Evolutionary conservation across 2,888 invertebrate species (phyloP), one percentile per base, ranked within the genome.

Genomic region (Pocota personata): DNA sequence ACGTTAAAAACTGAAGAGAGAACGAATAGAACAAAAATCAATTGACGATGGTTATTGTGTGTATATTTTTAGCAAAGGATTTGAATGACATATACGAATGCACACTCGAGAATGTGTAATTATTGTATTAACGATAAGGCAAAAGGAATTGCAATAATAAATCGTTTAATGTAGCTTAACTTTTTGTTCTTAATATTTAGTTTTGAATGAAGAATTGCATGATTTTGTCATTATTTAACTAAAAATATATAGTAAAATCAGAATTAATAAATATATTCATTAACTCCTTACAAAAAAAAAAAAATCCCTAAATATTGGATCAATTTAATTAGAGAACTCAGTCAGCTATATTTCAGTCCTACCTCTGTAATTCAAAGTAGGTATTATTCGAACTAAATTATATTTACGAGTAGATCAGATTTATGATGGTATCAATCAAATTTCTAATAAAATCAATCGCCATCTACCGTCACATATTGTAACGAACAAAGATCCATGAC

Each of bases 31-130:
- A 27, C 3, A 62, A 64, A 30, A 37, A 19, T 64, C 60, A 71
- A 71, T 82, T 52, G 21, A 37, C 64, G 55, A 37, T 79, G 27
- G 55, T 64, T 57, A 71, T 71, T 69, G 69, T 69, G 75, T 62
- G 76, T 35, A 27, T 77, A 77, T 77, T 77, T 82, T 77, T 72
- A 82, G 64, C n/a, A 40, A 75, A 48, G 40, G 76, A 76, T 71
- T 71, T 82, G 60, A 64, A 76, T 76, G 57, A 64, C 24, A 57
- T n/a, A 55, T 64, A n/a, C 37, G 40, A 52, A 43, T 19, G 27
- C 24, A 48, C n/a, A 50, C 55, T 71, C 12, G 7, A 71, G 69
- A 55, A 64, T 30, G 19, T 27, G 35, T 43, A 32, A 55, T 62
- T 52, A 60, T 43, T 66, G 48, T 16, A 60, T 67, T 52, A 60